Percentiles rank a stretch among this genome's conserved stretches.
phyloP scores from a whole-genome alignment of 2,888 invertebrate species.

The Lysandra coridon region DNA sequence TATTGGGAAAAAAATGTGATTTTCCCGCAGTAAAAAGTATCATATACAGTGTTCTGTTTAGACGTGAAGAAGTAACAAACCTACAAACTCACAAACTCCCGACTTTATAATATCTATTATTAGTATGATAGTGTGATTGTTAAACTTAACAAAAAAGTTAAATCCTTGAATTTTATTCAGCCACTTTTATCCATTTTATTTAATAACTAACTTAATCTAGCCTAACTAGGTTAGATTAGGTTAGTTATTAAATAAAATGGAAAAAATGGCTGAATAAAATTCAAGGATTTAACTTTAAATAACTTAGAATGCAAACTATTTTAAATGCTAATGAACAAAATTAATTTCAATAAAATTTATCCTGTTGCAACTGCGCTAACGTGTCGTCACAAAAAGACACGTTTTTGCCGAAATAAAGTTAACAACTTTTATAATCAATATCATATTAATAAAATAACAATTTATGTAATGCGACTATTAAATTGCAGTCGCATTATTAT shows the following conservation, averaged over 20 bases:
- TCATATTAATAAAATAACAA: slow-evolving; percentile 5
- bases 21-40: too few species aligned
- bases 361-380: background rate
- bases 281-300: background rate
- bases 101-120: too few species aligned
- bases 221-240: too few species aligned
- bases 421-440: background rate
- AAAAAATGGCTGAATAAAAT: background rate
- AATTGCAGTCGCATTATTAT: slow-evolving; percentile 31
- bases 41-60: too few species aligned
- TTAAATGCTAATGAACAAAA: background rate
- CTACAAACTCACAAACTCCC: too few species aligned
- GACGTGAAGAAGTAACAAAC: too few species aligned
- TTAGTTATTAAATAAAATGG: background rate
- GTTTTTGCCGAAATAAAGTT: background rate
- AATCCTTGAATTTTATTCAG: too few species aligned
- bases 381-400: background rate
- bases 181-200: too few species aligned
- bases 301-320: background rate
- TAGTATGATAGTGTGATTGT: too few species aligned
- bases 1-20: too few species aligned
- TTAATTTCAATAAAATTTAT: background rate
- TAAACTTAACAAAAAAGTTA: too few species aligned
- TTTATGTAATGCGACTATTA: background rate
- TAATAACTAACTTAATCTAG: too few species aligned